A percentile compares a stretch with the other conserved stretches of the same genome.
These are phyloP conservation scores for Zeugodacus cucurbitae DNA, from an alignment of 1,140 invertebrate species.

Conservation along the genomic window DNA sequence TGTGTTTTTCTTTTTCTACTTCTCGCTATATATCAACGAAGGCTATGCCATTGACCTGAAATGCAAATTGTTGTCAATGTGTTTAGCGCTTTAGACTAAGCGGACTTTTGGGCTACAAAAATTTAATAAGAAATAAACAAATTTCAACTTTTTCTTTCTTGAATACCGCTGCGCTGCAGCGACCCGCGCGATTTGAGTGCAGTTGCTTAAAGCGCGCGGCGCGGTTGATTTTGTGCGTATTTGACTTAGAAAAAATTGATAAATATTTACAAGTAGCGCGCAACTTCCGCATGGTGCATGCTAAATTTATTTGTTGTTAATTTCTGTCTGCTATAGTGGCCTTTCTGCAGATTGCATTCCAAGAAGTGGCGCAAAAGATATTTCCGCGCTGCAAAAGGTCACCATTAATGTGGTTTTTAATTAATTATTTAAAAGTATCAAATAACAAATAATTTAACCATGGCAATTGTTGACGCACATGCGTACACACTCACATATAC, in stretches of 20 bases:
- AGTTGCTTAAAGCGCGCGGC: not conserved
- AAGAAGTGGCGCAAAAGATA: not conserved
- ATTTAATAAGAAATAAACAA: not conserved
- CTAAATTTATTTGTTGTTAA: not conserved
- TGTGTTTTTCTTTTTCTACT: not conserved
- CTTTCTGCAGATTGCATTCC: not conserved
- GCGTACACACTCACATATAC: not conserved
- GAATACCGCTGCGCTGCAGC: not conserved
- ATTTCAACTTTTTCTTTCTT: not conserved
- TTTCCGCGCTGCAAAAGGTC: slow-evolving; percentile 4
- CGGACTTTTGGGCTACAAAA: not conserved
- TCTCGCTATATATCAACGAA: slow-evolving; percentile 14
- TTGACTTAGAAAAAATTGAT: not conserved
- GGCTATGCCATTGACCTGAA: slow-evolving; percentile 46
- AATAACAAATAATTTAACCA: not conserved
- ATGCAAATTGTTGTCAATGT: slow-evolving; percentile 44
- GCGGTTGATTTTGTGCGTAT: not conserved
- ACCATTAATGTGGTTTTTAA: not conserved
- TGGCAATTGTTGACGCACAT: not conserved
- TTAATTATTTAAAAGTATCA: not conserved
- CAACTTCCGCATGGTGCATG: not conserved
- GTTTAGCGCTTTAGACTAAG: not conserved
- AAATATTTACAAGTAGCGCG: not conserved
- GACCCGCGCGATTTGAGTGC: not conserved
- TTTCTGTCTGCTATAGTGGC: not conserved